Evolutionary conservation across 2,113 vertebrate species (phyloP), one percentile per base, ranked within the genome.

Genomic region (Rousettus leschenaultii): DNA sequence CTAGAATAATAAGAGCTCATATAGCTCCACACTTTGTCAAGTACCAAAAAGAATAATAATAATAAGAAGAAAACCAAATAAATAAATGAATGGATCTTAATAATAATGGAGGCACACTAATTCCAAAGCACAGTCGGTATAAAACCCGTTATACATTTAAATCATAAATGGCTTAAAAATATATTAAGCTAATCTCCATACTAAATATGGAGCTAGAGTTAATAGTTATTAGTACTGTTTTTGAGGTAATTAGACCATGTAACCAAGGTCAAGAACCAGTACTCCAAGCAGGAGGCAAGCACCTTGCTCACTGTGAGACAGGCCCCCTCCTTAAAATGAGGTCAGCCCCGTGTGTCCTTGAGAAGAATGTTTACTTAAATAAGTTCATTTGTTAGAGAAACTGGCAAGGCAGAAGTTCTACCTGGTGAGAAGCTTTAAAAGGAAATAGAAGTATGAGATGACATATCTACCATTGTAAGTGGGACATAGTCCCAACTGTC

Each of bases 401-500:
- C 18, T n/a, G 22, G 7, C 7, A 53, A 8, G 8, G 19, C n/a
- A 68, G 12, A 2, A 35, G 24, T 30, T 85, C 24, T 33, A 7
- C 11, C 16, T 66, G n/a, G 48, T 30, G 38, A 30, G 55, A 35
- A 48, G 18, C 26, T n/a, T 35, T 51, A 40, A 86, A 77, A 30
- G 79, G 12, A 74, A 33, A 55, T 2, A 21, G 2, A 53, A 19
- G 5, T 12, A 15, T 30, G 12, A 19, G 12, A 7, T 59, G 21
- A 12, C 19, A 4, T 5, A 2, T 0, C 19, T 14, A 11, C 28
- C 1, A 2, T 2, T 48, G 1, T 35, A 53, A 48, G 30, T 8
- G 19, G 53, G 30, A 11, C 0, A 1, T 8, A 24, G 9, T 19
- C 55, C n/a, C 18, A 4, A 16, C 0, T 4, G 3, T 21, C 2